Evolutionary conservation across 2,888 invertebrate species (phyloP).

Genomic region (Orthosia cruda): DNA sequence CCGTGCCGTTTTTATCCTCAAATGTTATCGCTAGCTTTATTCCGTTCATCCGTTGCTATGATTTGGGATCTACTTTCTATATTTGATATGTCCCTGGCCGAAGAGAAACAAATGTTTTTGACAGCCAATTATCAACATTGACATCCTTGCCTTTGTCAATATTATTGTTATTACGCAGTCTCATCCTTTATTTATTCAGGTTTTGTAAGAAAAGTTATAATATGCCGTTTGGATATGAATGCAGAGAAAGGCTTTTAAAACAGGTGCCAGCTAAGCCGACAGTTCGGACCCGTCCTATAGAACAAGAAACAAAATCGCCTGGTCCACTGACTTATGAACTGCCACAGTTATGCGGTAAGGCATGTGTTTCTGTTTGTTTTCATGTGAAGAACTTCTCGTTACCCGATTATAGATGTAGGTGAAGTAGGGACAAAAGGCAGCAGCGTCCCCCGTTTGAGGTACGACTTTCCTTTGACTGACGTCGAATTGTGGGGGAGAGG

Average conservation of each 20-base stretch:
- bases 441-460: neutral
- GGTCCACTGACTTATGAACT: conserved; percentile 80
- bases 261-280: conserved; percentile 80
- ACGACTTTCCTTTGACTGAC: too few species aligned
- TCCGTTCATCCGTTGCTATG: conserved; percentile 56
- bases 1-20: conserved; percentile 74
- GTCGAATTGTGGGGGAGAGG: too few species aligned
- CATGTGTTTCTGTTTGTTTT: neutral
- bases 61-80: conserved; percentile 66
- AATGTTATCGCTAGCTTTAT: conserved; percentile 70
- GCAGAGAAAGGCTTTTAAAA: conserved; percentile 81
- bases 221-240: conserved; percentile 86
- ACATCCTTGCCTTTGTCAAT: conserved; percentile 9
- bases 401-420: neutral
- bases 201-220: conserved; percentile 5
- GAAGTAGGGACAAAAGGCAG: neutral
- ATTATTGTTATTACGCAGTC: neutral
- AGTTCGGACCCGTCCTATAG: conserved; percentile 65
- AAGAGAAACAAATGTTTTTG: conserved; percentile 48
- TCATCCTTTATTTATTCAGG: neutral
- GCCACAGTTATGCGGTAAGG: conserved; percentile 81
- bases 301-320: conserved; percentile 68
- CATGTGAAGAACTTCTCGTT: neutral
- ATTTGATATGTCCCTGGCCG: conserved; percentile 47
- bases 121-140: conserved; percentile 28